Evolutionary conservation across 2,797 vertebrate genomes (phyloP).

Genomic region (Molothrus aeneus): DNA sequence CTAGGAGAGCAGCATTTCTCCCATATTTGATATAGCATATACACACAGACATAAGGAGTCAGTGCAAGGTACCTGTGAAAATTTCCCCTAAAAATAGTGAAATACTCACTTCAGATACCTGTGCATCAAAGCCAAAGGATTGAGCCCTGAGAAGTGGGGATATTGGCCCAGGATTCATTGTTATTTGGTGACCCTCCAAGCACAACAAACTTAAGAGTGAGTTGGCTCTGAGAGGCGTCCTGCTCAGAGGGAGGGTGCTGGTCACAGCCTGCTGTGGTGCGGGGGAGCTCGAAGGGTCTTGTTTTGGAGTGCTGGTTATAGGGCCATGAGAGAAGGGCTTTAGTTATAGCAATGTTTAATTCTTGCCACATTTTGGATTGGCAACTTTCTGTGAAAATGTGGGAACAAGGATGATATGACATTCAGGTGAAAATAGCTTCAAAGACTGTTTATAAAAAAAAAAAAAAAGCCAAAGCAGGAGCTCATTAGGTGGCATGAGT

Average conservation of each 20-base stretch:
- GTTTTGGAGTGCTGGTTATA: background rate
- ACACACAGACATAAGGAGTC: background rate
- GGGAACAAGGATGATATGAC: background rate
- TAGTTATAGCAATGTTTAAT: background rate
- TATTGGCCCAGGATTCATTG: background rate
- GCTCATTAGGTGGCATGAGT: background rate
- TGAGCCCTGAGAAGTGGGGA: background rate
- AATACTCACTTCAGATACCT: background rate
- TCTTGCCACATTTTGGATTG: background rate
- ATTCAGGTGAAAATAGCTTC: background rate
- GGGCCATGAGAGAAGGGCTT: fast-evolving
- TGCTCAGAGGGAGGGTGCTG: background rate
- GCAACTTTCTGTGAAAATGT: background rate
- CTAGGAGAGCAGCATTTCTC: background rate
- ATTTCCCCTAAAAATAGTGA: background rate
- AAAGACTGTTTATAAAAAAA: background rate
- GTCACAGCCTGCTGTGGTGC: background rate
- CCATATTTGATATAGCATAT: background rate
- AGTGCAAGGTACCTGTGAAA: background rate
- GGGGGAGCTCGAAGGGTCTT: background rate
- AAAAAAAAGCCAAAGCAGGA: background rate
- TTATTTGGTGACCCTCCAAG: background rate
- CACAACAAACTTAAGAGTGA: background rate
- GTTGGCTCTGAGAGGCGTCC: background rate
- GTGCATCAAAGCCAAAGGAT: background rate